phyloP scores from a whole-genome alignment of 2,113 vertebrate genomes.

The Vidua macroura region DNA sequence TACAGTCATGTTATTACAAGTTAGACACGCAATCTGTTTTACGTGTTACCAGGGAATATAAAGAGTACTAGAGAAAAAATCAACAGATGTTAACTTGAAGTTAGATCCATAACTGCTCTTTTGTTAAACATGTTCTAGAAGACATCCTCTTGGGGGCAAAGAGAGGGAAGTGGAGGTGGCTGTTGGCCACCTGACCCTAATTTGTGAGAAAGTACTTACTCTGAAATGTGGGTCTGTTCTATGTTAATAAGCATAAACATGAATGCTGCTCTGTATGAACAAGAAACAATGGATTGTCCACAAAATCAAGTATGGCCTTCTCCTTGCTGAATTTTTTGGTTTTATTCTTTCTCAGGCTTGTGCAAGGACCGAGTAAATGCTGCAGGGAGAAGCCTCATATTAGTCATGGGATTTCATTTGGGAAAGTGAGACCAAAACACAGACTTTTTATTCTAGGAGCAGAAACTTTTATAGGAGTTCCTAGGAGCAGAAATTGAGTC shows the following conservation, averaged over 20 bases:
- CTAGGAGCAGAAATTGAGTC: background rate
- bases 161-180: background rate
- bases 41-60: background rate
- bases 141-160: too few relatives aligned
- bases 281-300: background rate
- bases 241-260: background rate
- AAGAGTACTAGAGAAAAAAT: background rate
- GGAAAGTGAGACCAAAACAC: slow-evolving; percentile 33
- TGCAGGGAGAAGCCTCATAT: background rate
- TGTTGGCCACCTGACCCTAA: background rate
- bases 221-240: background rate
- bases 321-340: background rate
- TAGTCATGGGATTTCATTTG: background rate
- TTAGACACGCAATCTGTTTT: fast-evolving
- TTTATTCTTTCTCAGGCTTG: background rate
- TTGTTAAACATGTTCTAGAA: background rate
- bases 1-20: fast-evolving
- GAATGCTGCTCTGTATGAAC: background rate
- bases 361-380: background rate
- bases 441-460: background rate
- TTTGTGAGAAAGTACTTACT: background rate
- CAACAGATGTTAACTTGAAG: background rate
- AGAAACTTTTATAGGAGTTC: background rate
- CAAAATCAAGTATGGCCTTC: background rate
- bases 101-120: background rate